These are phyloP conservation scores for Leiothrix lutea DNA, from an alignment of 2,113 vertebrate species.

Conservation along the genomic window DNA sequence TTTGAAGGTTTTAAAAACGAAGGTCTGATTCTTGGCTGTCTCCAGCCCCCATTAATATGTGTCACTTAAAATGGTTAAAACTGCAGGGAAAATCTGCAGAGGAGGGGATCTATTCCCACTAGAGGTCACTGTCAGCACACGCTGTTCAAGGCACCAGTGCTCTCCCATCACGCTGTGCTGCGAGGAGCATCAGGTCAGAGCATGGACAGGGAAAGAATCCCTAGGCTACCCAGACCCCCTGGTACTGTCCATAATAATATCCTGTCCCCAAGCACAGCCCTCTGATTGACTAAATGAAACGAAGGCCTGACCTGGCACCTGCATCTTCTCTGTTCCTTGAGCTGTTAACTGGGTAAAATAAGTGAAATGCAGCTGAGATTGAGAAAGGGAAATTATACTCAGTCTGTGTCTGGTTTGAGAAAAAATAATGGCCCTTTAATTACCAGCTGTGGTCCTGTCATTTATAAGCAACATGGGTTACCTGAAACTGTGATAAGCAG, in stretches of 20 bases:
- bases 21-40: not conserved
- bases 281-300: not conserved
- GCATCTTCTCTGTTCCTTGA: not conserved
- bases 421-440: not conserved
- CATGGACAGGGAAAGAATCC: not conserved
- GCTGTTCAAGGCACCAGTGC: not conserved
- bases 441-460: not conserved
- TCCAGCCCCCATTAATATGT: not conserved
- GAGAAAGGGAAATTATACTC: not conserved
- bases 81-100: not conserved
- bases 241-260: not conserved
- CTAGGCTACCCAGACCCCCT: not conserved
- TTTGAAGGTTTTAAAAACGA: not conserved
- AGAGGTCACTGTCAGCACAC: conserved; percentile 42
- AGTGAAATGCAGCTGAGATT: not conserved
- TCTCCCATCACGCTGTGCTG: not conserved
- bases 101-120: not conserved
- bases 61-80: not conserved
- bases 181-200: not conserved
- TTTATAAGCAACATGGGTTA: not conserved
- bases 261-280: not conserved
- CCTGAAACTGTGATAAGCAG: not conserved
- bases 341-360: not conserved
- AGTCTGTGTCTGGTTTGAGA: not conserved
- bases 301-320: not conserved